Base-by-base conservation (phyloP, 1,140 invertebrate species). In the Hycleus cichorii region DNA sequence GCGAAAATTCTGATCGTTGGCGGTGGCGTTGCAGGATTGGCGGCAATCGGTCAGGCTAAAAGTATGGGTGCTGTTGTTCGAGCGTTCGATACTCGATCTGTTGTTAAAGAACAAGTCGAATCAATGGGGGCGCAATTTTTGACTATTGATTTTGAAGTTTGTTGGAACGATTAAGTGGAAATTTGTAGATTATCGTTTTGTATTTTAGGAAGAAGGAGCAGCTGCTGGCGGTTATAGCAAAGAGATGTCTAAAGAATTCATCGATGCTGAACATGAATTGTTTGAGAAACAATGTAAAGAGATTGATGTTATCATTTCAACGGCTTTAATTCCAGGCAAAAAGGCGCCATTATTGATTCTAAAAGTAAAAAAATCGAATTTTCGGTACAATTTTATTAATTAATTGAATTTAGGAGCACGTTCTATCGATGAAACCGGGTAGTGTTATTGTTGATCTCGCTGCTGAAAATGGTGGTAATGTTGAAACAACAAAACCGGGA, bases 391-490 rank as follows among this genome's bases (percentile, higher is more conserved):
- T 18, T 18, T 18, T 18, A 18, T 18, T 18, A 2, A 18, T 18
- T 18, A 1, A 18, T 18, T 18, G 18, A 18, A 18, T 18, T 18
- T 18, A 18, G 87, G 86, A 88, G 74, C 90, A 92, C 72, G 80
- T 94, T 42, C 82, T 86, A 47, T 77, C 79, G 7, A 94, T 95
- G 91, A 90, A 91, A 68, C 90, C 90, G 1, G 92, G 92, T 9
- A 91, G 88, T 58, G 91, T 95, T 5, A 81, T 95, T 12, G 92
- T 95, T 4, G 92, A 95, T 74, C 74, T 95, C 60, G 92, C 92
- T 3, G 87, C 92, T 0, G 92, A 95, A 76, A 83, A 88, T 63
- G 92, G 92, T 3, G 92, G 92, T 3, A 95, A 95, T 74, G 80
- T 94, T 46, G 87, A 90, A 74, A 93, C 90, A 3, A 93, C 87